Conservation (phyloP, 1,140 invertebrate genomes). For the Dufourea novaeangliae region DNA sequence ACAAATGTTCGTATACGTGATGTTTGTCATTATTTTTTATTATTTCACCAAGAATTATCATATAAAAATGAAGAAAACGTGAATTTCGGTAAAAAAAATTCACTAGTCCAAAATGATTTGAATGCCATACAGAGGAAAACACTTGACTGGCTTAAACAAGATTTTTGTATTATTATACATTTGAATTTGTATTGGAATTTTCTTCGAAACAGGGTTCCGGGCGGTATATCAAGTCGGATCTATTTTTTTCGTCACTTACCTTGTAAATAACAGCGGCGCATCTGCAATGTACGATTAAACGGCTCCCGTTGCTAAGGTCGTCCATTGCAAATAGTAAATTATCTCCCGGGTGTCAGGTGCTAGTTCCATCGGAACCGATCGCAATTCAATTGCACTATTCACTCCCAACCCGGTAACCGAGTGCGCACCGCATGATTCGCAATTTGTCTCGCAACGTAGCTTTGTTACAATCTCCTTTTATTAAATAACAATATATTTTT, state of each 20-base stretch:
- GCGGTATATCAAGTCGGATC: not conserved
- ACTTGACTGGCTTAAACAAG: too few species aligned
- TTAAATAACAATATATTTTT: constrained; percentile 24
- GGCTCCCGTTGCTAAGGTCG: constrained; percentile 54
- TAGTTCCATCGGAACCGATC: constrained; percentile 66
- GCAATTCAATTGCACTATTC: constrained; percentile 72
- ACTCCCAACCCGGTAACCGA: constrained; percentile 67
- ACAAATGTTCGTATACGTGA: too few species aligned
- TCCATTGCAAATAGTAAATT: constrained; percentile 69
- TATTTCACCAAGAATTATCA: too few species aligned
- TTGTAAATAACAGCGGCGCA: constrained; percentile 48
- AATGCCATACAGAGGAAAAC: too few species aligned
- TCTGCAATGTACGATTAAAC: constrained; percentile 52
- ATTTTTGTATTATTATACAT: too few species aligned
- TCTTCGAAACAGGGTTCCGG: not conserved
- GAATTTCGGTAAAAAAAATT: too few species aligned
- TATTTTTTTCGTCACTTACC: not conserved
- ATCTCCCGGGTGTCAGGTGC: constrained; percentile 71
- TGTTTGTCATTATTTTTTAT: too few species aligned
- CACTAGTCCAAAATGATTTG: too few species aligned
- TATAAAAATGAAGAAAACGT: too few species aligned
- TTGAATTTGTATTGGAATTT: not conserved
- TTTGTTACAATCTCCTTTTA: constrained; percentile 39
- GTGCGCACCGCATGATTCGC: constrained; percentile 50
- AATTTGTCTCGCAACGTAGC: constrained; percentile 54